phyloP scores from a whole-genome alignment of 1,140 invertebrate genomes.

The Bombus difficillimus region DNA sequence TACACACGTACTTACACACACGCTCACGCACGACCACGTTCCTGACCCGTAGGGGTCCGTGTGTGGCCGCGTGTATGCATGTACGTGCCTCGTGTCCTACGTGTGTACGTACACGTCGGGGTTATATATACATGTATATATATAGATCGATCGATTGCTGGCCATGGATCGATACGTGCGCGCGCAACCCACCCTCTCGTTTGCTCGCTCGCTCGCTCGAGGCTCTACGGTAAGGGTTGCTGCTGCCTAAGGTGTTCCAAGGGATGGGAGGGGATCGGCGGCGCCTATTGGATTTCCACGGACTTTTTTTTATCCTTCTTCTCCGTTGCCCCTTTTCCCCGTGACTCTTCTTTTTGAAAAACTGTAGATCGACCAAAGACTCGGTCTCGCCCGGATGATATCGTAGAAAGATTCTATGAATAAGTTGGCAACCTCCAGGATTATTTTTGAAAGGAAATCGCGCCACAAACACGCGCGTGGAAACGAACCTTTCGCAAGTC shows the following conservation, averaged over 20 bases:
- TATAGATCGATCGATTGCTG: slow-evolving; percentile 62
- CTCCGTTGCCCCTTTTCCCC: background rate
- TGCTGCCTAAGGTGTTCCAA: slow-evolving; percentile 48
- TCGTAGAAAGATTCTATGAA: slow-evolving; percentile 11
- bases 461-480: background rate
- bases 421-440: background rate
- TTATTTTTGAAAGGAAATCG: slow-evolving; percentile 8
- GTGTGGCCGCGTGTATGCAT: slow-evolving; percentile 1
- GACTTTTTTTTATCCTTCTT: slow-evolving; percentile 28
- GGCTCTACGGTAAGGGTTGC: slow-evolving; percentile 45
- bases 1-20: background rate
- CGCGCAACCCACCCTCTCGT: slow-evolving; percentile 52
- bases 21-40: slow-evolving; percentile 14
- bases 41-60: slow-evolving; percentile 38
- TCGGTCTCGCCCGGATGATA: background rate
- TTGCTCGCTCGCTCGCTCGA: slow-evolving; percentile 23
- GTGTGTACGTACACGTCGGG: slow-evolving; percentile 15
- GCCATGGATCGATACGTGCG: slow-evolving; percentile 59
- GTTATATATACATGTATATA: slow-evolving; percentile 44
- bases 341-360: slow-evolving; percentile 23
- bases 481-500: background rate
- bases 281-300: slow-evolving; percentile 49
- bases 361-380: background rate
- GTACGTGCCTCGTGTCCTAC: background rate
- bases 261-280: slow-evolving; percentile 17